Evolutionary conservation across 30 jellyfish, hydroid and myxozoan species (phyloP), one percentile per base, ranked within the genome.

Genomic region (Hydractinia symbiolongicarpus): DNA sequence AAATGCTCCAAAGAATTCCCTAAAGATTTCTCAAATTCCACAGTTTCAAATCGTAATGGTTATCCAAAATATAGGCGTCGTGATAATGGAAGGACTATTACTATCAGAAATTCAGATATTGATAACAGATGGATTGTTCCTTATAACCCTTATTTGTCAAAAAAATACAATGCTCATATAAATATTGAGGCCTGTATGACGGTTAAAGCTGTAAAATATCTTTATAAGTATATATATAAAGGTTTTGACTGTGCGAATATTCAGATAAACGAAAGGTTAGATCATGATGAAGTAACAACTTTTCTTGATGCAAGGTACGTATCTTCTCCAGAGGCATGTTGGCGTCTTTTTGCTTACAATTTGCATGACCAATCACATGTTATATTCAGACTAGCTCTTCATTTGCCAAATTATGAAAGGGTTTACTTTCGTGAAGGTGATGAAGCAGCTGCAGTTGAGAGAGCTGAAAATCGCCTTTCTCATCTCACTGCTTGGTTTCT

Each of bases 101-200:
- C 56, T 53, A 60, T 77, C 51, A 57, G 73, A 55, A 64, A 64
- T 16, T 21, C 21, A 53, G 66, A 77, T 60, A 55, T 88, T 21
- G 71, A 88, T 83, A 85, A 73, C 64, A 62, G 86, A 44, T 87
- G 88, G 94, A 85, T 87, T 50, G 88, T 84, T 6, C 96, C 96
- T 10, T 62, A 88, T 75, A 84, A 88, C 68, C 95, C 88, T n/a
- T 20, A 55, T 20, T 84, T 83, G 8, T 72, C 78, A 10, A 55
- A 60, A 64, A 84, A 84, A 61, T 84, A 66, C 61, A 56, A 87
- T 66, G 84, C 91, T 61, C 95, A 88, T 77, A 88, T 88, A 7
- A 83, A 88, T 73, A 81, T 83, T 67, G 95, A 88, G 67, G 82
- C 61, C 17, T 76, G 88, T 76, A 84, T 87, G n/a, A 9, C 87